A percentile compares a stretch with the other conserved stretches of the same genome.
Conservation (phyloP, 2,888 invertebrate genomes). For the Synergus laeviventris region DNA sequence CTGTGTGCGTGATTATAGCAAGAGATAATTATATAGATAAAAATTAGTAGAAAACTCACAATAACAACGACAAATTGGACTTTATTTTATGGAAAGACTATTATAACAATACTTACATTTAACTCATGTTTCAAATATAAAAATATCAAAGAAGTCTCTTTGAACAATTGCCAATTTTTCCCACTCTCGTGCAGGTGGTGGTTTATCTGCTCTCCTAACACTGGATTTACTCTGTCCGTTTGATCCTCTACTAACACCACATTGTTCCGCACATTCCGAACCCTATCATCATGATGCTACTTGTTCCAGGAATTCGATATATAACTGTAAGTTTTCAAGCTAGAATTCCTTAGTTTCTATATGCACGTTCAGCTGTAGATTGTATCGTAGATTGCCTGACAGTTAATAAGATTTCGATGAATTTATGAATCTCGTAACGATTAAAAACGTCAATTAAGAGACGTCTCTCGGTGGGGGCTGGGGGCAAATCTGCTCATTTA, state of each 20-base stretch:
- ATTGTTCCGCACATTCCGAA: constrained; percentile 74
- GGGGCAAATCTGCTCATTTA: no score
- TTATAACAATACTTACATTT: no score
- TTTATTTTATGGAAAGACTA: no score
- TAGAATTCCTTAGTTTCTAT: constrained; percentile 50
- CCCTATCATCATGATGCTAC: constrained; percentile 74
- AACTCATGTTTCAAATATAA: background rate
- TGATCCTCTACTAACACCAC: constrained; percentile 74
- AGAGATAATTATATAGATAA: no score
- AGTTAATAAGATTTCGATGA: no score
- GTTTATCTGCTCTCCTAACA: constrained; percentile 74
- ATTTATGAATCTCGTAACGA: no score
- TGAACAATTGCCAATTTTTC: background rate
- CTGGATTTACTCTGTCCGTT: constrained; percentile 74
- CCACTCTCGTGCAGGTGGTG: constrained; percentile 67
- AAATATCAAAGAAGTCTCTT: background rate
- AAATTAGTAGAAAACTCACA: no score
- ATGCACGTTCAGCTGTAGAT: constrained; percentile 4
- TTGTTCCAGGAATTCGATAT: constrained; percentile 73
- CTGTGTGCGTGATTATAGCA: no score
- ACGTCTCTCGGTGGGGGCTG: no score
- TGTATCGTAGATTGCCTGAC: background rate
- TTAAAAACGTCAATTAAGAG: no score
- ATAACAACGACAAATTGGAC: no score
- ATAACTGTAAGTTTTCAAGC: constrained; percentile 73